Evolutionary conservation across 2,113 vertebrate genomes (phyloP), one percentile per base, ranked within the genome.

Genomic region (Rhynchomys soricoides): DNA sequence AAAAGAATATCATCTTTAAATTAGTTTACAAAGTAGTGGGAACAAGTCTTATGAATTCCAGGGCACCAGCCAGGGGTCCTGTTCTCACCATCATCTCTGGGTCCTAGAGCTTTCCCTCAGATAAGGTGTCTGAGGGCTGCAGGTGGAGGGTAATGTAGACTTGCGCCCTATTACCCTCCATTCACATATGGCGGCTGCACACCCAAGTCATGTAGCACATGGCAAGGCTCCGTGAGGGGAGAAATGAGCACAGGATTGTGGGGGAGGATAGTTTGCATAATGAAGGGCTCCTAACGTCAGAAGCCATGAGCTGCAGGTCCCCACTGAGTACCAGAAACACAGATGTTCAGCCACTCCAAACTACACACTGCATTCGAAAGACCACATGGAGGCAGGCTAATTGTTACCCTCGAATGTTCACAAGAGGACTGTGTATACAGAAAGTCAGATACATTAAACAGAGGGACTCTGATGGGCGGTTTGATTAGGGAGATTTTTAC

Each of bases 241-340:
- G 52, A 43, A 8, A 45, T 19, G 70, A 31, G 6, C 66, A 1
- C 12, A 45, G 59, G 82, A n/a, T 50, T 68, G 31, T 7, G 29
- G 34, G 78, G 57, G 48, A 74, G 29, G 55, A 26, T 55, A 82
- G 4, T 21, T 31, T 29, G 7, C 7, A 0, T 3, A 40, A 57
- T 8, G 3, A 68, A 34, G 37, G 3, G 13, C 11, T 16, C 4
- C n/a, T 37, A 37, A 1, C 2, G 21, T 26, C 0, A 16, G 52
- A 31, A 37, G 2, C 57, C 17, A 0, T 1, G 37, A 19, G n/a
- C 43, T 21, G 64, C 7, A 17, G 43, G 57, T 45, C 19, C 22
- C 68, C 43, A 1, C 24, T 4, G 17, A 75, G 77, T 24, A 26
- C 73, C 19, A 16, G 78, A 16, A 24, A 43, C 7, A 70, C 9